Base-by-base conservation (phyloP, 2,113 vertebrate genomes). In the Periophthalmodon schlosseri region DNA sequence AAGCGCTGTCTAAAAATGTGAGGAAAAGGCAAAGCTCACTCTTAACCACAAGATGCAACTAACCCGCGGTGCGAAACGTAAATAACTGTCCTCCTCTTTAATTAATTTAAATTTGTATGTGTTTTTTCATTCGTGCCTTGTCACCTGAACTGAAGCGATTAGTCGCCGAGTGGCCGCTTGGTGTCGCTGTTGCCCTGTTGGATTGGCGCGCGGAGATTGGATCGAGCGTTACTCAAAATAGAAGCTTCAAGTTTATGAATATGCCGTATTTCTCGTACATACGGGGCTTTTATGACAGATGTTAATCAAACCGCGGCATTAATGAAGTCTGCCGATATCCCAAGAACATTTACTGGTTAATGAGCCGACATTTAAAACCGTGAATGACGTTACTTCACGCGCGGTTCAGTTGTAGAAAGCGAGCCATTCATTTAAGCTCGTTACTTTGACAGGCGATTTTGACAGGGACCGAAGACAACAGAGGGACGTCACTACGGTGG, bases 401-500 rank as follows among this genome's bases (percentile, higher is more conserved):
- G 4, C 21, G 10, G 20, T 1, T 56, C 52, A n/a, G 52, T 21
- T 6, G 39, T 7, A 36, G 34, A 39, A 33, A 61, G 60, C n/a
- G 54, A 72, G 2, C 49, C 52, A 24, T 13, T 0, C 15, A 57
- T 44, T 54, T 71, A 14, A 11, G 28, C 39, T 24, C 7, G 46
- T 70, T 61, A 47, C 2, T 7, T 10, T 63, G n/a, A 21, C 44
- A 36, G 28, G 21, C 3, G 47, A 6, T 69, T 52, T 60, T 68
- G 70, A 86, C 74, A 68, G 56, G 80, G 73, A 75, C 82, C 79
- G 64, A 24, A 28, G 69, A 60, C 49, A 28, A 73, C 66, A 28
- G 75, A 69, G 61, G 21, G 69, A 69, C 89, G 90, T 93, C 88
- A 93, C 71, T n/a, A 72, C 16, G 66, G 81, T 84, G 76, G 91